Conservation (phyloP, 2,113 vertebrate genomes). For the Aviceda subcristata region DNA sequence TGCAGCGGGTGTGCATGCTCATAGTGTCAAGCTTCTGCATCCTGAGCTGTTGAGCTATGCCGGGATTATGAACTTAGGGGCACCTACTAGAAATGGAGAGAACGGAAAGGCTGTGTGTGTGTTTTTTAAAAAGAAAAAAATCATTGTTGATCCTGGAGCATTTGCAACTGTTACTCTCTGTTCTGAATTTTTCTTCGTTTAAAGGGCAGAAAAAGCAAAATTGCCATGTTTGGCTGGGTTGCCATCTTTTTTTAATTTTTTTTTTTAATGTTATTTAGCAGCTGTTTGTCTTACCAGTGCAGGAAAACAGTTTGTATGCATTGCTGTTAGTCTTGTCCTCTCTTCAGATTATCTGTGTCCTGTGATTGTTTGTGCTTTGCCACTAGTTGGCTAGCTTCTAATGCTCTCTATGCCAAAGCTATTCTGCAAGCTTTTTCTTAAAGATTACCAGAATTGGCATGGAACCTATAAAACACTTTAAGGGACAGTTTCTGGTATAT, state of each 20-base stretch:
- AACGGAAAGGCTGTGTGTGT: not conserved
- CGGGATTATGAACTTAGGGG: not conserved
- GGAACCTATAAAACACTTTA: not conserved
- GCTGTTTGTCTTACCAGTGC: not conserved
- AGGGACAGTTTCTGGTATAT: not conserved
- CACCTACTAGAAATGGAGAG: not conserved
- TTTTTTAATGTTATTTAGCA: not conserved
- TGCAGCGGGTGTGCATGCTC: not conserved
- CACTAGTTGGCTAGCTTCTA: not conserved
- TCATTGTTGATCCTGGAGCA: not conserved
- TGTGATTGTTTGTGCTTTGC: not conserved
- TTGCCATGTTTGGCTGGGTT: not conserved
- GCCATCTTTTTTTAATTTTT: too few relatives aligned
- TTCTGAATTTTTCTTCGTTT: not conserved
- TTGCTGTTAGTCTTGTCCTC: not conserved
- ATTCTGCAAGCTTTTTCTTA: not conserved
- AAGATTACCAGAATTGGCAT: not conserved
- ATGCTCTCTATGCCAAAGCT: not conserved
- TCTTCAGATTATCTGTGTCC: not conserved
- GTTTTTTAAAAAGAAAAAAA: not conserved
- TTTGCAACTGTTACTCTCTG: not conserved
- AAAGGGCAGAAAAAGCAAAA: not conserved
- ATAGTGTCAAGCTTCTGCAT: rapidly evolving
- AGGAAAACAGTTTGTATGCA: not conserved
- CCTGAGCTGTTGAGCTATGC: not conserved